A percentile compares a stretch with the other conserved stretches of the same genome.
These are phyloP conservation scores for Hestina assimilis DNA, from an alignment of 1,140 invertebrate species.

Conservation along the genomic window DNA sequence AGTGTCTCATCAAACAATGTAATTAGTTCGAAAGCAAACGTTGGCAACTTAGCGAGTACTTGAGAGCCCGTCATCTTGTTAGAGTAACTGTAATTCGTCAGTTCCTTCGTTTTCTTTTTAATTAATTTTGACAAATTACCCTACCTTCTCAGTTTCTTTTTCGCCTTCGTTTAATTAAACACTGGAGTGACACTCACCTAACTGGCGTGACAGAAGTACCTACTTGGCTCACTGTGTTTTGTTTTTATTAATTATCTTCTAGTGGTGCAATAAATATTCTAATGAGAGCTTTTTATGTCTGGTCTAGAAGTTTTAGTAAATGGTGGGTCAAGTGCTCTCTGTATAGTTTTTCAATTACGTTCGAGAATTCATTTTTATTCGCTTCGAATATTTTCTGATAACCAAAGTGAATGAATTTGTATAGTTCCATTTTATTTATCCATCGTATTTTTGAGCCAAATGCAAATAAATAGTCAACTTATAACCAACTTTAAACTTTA, in stretches of 20 bases:
- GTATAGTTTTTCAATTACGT: slow-evolving; percentile 24
- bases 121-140: slow-evolving; percentile 78
- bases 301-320: slow-evolving; percentile 17
- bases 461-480: no score
- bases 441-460: no score
- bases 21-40: slow-evolving; percentile 51
- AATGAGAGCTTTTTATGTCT: slow-evolving; percentile 29
- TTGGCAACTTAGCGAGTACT: slow-evolving; percentile 44
- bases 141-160: slow-evolving; percentile 71
- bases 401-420: no score
- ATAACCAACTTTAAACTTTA: no score
- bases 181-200: slow-evolving; percentile 70
- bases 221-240: slow-evolving; percentile 37
- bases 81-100: slow-evolving; percentile 63
- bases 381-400: neutral
- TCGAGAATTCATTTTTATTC: slow-evolving; percentile 16
- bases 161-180: slow-evolving; percentile 74
- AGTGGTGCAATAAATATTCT: slow-evolving; percentile 29
- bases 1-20: slow-evolving; percentile 37
- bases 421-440: no score
- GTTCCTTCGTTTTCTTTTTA: slow-evolving; percentile 72
- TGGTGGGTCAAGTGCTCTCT: slow-evolving; percentile 22
- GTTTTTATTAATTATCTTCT: slow-evolving; percentile 43
- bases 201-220: slow-evolving; percentile 42
- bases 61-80: slow-evolving; percentile 55